phyloP scores from a whole-genome alignment of 2,888 invertebrate genomes.

The Hoplodrina ambigua region DNA sequence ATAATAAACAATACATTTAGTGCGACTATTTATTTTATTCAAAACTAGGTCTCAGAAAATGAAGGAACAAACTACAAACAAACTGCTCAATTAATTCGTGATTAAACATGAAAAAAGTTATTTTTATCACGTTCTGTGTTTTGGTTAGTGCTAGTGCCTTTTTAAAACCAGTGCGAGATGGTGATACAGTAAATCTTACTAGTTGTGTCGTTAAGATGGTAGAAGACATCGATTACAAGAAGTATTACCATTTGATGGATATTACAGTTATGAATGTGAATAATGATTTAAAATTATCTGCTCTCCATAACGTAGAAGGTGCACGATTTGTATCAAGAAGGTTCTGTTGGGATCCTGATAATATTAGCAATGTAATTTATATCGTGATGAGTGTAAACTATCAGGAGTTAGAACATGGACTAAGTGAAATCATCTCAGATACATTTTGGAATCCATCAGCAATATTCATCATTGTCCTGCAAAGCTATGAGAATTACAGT shows the following conservation, averaged over 20 bases:
- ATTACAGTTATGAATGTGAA: constrained; percentile 65
- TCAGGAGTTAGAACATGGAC: constrained; percentile 56
- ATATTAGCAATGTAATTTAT: constrained; percentile 60
- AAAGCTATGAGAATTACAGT: constrained; percentile 46
- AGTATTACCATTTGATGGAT: constrained; percentile 36
- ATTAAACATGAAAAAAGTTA: constrained; percentile 16
- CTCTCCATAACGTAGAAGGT: constrained; percentile 58
- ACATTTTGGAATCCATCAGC: constrained; percentile 68
- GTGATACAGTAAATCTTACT: constrained; percentile 22
- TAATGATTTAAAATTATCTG: constrained; percentile 48
- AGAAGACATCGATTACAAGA: constrained; percentile 43
- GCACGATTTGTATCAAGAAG: constrained; percentile 63
- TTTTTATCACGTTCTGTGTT: constrained; percentile 1
- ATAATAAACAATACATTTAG: constrained; percentile 6
- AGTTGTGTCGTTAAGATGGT: constrained; percentile 61
- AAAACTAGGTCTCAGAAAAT: neutral
- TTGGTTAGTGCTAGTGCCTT: constrained; percentile 9
- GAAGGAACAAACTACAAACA: neutral
- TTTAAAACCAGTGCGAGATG: constrained; percentile 18
- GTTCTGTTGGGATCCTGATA: constrained; percentile 55
- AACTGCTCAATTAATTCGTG: neutral
- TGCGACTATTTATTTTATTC: neutral
- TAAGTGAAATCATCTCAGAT: constrained; percentile 58
- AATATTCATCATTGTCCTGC: constrained; percentile 67
- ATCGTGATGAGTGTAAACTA: constrained; percentile 62